A percentile compares a stretch with the other conserved stretches of the same genome.
Conservation (phyloP, 2,113 vertebrate species). For the Urocitellus parryii region DNA sequence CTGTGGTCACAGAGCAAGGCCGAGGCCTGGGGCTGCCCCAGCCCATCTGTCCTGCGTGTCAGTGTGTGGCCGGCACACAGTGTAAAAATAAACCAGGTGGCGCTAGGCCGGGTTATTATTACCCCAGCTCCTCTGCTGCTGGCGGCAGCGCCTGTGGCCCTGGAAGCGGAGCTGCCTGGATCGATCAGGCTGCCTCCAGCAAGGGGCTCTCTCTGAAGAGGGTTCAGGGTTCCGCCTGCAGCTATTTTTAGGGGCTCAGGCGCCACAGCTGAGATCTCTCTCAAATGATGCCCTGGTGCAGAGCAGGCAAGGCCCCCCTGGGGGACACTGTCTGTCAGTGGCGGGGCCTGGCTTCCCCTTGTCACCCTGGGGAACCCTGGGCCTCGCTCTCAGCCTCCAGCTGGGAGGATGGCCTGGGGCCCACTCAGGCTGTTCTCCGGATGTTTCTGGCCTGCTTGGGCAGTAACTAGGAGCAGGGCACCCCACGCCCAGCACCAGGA, state of each 20-base stretch:
- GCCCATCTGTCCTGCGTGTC: neutral
- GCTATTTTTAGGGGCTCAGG: conserved; percentile 81
- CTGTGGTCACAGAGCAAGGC: neutral
- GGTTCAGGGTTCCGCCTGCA: conserved; percentile 64
- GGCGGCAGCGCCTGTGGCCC: conserved; percentile 44
- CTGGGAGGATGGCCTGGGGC: neutral
- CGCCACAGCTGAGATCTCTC: conserved; percentile 19
- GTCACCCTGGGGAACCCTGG: neutral
- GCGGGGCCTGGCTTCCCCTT: too few species aligned
- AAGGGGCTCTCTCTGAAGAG: conserved; percentile 71
- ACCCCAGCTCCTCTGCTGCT: neutral
- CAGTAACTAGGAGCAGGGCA: neutral
- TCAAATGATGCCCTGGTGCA: neutral
- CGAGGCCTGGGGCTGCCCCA: fast-evolving
- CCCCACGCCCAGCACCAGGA: neutral
- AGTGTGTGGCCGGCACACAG: neutral
- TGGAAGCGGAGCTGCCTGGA: neutral
- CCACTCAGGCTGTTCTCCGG: neutral
- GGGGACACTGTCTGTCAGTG: neutral
- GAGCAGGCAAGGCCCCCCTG: neutral
- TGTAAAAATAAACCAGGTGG: conserved; percentile 28
- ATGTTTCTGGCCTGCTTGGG: neutral
- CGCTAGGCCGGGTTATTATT: conserved; percentile 47
- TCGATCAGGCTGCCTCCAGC: conserved; percentile 27
- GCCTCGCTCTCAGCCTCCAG: neutral